Evolutionary conservation across 2,113 vertebrate species (phyloP), one percentile per base, ranked within the genome.

Genomic region (Elephantulus edwardii): DNA sequence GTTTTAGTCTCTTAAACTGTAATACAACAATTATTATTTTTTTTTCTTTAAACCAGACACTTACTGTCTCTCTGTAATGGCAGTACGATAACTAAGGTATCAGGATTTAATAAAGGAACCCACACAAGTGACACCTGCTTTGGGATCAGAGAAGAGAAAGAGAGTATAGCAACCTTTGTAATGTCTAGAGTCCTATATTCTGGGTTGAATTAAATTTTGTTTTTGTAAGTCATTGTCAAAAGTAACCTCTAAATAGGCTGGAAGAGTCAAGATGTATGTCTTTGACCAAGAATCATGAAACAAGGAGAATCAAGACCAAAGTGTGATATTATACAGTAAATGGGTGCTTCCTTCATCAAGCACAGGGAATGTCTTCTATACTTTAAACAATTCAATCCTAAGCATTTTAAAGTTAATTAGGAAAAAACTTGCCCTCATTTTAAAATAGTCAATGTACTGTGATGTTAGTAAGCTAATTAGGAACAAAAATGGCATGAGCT

Each of bases 391-490:
- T 75, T 75, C 40, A 84, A 54, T 86, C 58, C 50, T 71, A 93
- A 91, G 76, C 64, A 86, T 75, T 58, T 83, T 88, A 89, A 89
- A 86, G 28, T 85, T 88, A 91, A 87, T 56, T 64, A 91, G 60
- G 22, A 86, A 84, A 91, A 82, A 56, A 64, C 79, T 30, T n/a
- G n/a, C n/a, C n/a, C 19, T 88, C 48, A 85, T 79, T 93, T 90
- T 94, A 50, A 88, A 89, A 71, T 81, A 54, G 4, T 89, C 91
- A 88, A 2, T 62, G 64, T 56, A 79, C 30, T 64, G n/a, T 83
- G 80, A 88, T 80, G 35, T 79, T 88, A 88, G 78, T 20, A 90
- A 86, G 66, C 64, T 92, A 26, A 44, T 76, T 28, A 79, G 60
- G 76, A 93, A 86, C 40, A 92, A 92, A 92, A 79, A 82, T 76